Percentiles rank a stretch among this genome's conserved stretches.
These are phyloP conservation scores for Cossypha heuglini DNA, from an alignment of 2,797 vertebrate species.

Conservation along the genomic window DNA sequence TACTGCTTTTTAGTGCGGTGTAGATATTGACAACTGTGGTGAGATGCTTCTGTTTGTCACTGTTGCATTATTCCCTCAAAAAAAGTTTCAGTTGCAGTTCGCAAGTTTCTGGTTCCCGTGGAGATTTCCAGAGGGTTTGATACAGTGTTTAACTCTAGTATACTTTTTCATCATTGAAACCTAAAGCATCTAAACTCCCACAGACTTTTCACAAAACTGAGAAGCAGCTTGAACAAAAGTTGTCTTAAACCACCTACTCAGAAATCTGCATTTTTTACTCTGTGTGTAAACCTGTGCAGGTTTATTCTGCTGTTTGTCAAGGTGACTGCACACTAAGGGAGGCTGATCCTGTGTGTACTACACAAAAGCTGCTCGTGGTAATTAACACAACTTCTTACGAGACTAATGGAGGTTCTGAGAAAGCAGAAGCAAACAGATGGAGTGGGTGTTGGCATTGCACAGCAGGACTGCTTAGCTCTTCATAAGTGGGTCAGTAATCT, in stretches of 20 bases:
- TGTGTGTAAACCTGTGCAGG: not conserved
- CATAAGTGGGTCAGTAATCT: conserved; percentile 69
- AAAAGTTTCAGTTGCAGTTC: not conserved
- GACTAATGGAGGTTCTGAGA: conserved; percentile 29
- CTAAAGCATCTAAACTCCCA: not conserved
- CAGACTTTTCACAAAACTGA: not conserved
- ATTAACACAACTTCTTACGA: conserved; percentile 15
- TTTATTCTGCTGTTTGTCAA: not conserved
- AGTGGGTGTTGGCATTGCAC: conserved; percentile 35
- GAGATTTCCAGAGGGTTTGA: not conserved
- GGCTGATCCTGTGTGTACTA: not conserved
- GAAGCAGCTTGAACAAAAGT: not conserved
- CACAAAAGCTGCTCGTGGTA: conserved; percentile 26
- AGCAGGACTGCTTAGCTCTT: conserved; percentile 46
- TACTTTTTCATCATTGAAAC: not conserved
- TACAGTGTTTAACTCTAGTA: not conserved
- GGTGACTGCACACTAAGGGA: not conserved
- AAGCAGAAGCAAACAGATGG: conserved; percentile 65
- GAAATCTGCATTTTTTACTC: not conserved
- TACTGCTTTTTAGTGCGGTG: not conserved
- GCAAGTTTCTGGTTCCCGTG: not conserved
- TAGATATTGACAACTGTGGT: not conserved
- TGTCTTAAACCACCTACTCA: not conserved
- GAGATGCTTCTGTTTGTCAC: not conserved
- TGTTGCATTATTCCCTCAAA: not conserved